Evolutionary conservation across 1,140 invertebrate species (phyloP), one percentile per base, ranked within the genome.

Genomic region (Calephelis virginiensis): DNA sequence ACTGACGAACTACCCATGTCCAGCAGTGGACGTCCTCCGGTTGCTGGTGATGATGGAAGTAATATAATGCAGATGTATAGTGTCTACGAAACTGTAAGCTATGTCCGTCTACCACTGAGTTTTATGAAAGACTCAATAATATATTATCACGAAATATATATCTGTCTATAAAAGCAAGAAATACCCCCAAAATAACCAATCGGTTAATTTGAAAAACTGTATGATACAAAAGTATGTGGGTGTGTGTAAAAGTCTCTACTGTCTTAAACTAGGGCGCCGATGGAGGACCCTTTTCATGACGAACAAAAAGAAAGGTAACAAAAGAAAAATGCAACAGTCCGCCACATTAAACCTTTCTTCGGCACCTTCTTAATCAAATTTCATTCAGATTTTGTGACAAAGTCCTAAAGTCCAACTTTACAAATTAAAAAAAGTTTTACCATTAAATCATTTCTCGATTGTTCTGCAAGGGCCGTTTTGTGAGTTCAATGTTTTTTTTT

Each of bases 261-360:
- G 17, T 53, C 50, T 53, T 11, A 53, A 53, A 53, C 13, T 53
- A 53, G 50, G 50, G 9, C 50, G 50, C 9, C 50, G 11, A 53
- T 53, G 50, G 50, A 53, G 50, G 50, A 28, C 50, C 14, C 50
- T 17, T 28, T 56, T 56, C 50, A 56, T 37, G 14, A 11, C 50
- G 50, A 56, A 56, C 50, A 56, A 56, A 56, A 56, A 56, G 50
- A 56, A 56, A 56, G 50, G 50, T 28, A 56, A 56, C 50, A 56
- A 56, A 56, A 56, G 50, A 56, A 56, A 56, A 56, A 56, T 56
- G 53, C 53, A 59, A 59, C 53, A 59, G 37, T 11, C 53, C 53
- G 53, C 53, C 53, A 59, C 53, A 59, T 59, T 59, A 59, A 59
- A 8, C 53, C 11, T 59, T 59, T 59, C 53, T 56, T 56, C 8